Base-by-base conservation (phyloP, 2,797 vertebrate species). In the Sciurus vulgaris region DNA sequence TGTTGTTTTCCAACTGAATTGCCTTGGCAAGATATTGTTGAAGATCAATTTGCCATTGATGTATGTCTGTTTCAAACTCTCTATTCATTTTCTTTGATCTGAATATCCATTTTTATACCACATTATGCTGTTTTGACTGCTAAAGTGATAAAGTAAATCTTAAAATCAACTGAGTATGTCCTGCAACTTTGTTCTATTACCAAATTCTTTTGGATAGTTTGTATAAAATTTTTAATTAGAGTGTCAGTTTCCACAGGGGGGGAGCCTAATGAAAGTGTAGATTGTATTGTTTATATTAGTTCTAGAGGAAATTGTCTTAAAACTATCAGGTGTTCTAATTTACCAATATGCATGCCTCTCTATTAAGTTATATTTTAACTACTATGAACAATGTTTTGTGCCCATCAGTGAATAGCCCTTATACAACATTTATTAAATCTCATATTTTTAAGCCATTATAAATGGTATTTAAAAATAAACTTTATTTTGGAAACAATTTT, bases 61-160 rank as follows among this genome's bases (percentile, higher is more conserved):
- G 38, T 56, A n/a, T 61, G 18, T n/a, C 35, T 67, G 22, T 86
- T 86, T 84, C 54, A 88, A 65, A 59, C 35, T 86, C 33, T 41
- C 28, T 30, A 12, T 70, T 90, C 47, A 11, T 59, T 86, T 86
- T 30, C 38, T 7, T 74, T 18, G 24, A 35, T 28, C 44, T 79
- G 17, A 22, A 15, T 38, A 22, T 41, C 51, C 65, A 51, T 89
- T 84, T 96, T 79, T 65, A 87, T 2, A 30, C 33, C 6, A 12
- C 70, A 61, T 47, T 41, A n/a, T 59, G 54, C 35, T 95, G 2
- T 79, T 96, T 95, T 82, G 63, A 77, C 69, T 69, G 33, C 41
- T 63, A 61, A 88, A 41, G 33, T 35, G n/a, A 9, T 65, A 69
- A 56, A 72, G 11, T 47, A 88, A 91, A 70, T 93, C 38, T 82